Conservation (phyloP, 2,113 vertebrate species). For the Chiloscyllium plagiosum region DNA sequence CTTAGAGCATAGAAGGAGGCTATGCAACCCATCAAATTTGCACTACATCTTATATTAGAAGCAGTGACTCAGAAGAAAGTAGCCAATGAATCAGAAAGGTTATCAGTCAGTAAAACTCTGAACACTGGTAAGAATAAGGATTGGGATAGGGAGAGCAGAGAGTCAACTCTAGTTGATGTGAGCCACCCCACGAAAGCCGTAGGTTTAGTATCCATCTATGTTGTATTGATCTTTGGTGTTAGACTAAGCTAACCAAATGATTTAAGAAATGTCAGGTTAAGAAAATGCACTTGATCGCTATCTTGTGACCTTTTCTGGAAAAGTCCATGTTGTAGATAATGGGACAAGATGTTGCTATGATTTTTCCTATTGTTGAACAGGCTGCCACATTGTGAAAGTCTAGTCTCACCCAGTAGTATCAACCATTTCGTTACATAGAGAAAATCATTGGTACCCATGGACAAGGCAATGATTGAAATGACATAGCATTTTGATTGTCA, state of each 20-base stretch:
- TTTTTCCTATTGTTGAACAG: background rate
- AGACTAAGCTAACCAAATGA: background rate
- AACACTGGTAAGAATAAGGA: background rate
- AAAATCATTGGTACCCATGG: background rate
- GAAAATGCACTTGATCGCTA: background rate
- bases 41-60: background rate
- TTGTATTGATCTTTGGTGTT: background rate
- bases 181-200: background rate
- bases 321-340: background rate
- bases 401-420: background rate
- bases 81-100: background rate
- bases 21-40: background rate
- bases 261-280: background rate
- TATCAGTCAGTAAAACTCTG: background rate
- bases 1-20: background rate
- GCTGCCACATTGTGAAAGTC: background rate
- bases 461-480: background rate
- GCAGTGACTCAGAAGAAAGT: background rate
- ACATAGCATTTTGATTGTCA: background rate
- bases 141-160: background rate
- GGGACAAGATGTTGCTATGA: background rate
- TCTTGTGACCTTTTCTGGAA: too few relatives aligned
- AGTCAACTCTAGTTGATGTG: background rate
- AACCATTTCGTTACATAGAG: background rate
- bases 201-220: background rate